phyloP scores from a whole-genome alignment of 2,888 invertebrate species.

The Thymelicus lineola region DNA sequence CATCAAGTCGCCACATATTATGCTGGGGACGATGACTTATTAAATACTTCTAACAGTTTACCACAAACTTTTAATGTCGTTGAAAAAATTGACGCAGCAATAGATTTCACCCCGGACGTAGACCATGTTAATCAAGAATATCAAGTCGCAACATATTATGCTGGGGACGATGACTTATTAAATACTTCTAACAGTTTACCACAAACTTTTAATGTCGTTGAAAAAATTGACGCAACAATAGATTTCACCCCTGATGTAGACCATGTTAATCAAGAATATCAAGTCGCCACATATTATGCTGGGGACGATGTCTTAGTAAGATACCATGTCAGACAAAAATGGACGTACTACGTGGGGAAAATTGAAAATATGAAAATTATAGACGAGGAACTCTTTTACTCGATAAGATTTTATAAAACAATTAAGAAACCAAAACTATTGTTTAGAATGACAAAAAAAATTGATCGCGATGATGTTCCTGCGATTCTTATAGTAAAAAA shows the following conservation, averaged over 20 bases:
- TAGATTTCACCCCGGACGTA: not conserved
- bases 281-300: slow-evolving; percentile 15
- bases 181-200: no score
- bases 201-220: no score
- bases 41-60: no score
- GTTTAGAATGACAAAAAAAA: slow-evolving; percentile 35
- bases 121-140: slow-evolving; percentile 16
- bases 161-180: not conserved
- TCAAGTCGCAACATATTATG: slow-evolving; percentile 18
- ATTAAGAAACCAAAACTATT: slow-evolving; percentile 36
- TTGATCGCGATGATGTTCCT: slow-evolving; percentile 35
- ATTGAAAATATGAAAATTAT: slow-evolving; percentile 30
- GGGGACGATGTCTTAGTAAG: slow-evolving; percentile 5
- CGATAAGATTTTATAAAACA: slow-evolving; percentile 37
- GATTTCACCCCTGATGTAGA: not conserved
- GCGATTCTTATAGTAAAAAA: slow-evolving; percentile 31
- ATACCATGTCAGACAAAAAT: slow-evolving; percentile 19
- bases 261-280: slow-evolving; percentile 19
- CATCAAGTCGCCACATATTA: slow-evolving; percentile 12
- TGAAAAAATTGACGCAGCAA: no score
- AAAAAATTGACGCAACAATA: no score
- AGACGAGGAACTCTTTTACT: slow-evolving; percentile 19
- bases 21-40: not conserved
- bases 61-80: no score
- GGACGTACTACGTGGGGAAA: slow-evolving; percentile 32